These are phyloP conservation scores for Eudorcas thomsonii DNA, from an alignment of 2,113 vertebrate genomes.

Conservation along the genomic window DNA sequence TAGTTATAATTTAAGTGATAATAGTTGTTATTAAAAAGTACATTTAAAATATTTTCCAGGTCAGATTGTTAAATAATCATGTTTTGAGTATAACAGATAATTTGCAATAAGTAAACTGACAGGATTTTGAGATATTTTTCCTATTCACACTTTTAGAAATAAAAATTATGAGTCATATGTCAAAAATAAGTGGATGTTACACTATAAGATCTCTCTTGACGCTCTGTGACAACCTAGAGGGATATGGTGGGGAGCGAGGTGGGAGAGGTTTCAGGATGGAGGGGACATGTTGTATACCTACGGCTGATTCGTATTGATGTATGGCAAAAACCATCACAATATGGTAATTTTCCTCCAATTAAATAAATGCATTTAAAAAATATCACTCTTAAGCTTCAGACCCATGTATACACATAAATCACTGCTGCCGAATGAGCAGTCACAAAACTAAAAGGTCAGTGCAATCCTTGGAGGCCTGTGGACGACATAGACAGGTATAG, in stretches of 20 bases:
- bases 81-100: background rate
- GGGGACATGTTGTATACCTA: background rate
- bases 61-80: background rate
- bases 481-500: background rate
- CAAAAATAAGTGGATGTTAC: background rate
- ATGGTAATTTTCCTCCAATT: background rate
- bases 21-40: background rate
- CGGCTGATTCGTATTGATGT: background rate
- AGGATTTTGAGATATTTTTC: background rate
- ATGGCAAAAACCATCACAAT: background rate
- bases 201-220: background rate
- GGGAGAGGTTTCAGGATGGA: background rate
- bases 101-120: background rate
- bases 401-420: too few species aligned
- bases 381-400: background rate
- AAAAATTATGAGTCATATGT: background rate
- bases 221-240: background rate
- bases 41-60: background rate
- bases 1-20: background rate
- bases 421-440: background rate
- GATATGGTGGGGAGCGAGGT: accelerated
- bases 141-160: background rate
- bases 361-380: background rate
- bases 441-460: background rate
- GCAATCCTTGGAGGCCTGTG: background rate